A percentile compares a stretch with the other conserved stretches of the same genome.
These are phyloP conservation scores for Drosophila lacicola DNA, from an alignment of 2,888 invertebrate species.

Conservation along the genomic window DNA sequence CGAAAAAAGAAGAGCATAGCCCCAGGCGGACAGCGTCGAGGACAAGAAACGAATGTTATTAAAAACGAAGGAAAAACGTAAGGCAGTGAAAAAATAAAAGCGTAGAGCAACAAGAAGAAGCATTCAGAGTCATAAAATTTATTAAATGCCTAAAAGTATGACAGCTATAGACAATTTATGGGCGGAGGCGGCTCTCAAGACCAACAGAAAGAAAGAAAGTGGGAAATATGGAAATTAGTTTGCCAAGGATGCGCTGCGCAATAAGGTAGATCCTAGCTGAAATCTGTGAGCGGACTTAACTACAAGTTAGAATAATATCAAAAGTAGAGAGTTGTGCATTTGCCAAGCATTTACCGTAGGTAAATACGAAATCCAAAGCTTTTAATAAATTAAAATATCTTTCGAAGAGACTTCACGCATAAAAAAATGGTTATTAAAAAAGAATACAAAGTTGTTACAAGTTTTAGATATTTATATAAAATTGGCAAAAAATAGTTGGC, in stretches of 20 bases:
- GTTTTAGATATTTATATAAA: not conserved
- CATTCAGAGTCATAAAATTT: slow-evolving; percentile 71
- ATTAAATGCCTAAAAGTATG: slow-evolving; percentile 79
- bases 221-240: slow-evolving; percentile 54
- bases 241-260: slow-evolving; percentile 10
- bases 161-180: slow-evolving; percentile 78
- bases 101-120: slow-evolving; percentile 20
- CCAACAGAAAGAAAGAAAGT: not conserved
- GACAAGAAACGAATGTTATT: slow-evolving; percentile 69
- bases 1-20: slow-evolving; percentile 30
- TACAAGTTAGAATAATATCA: slow-evolving; percentile 12
- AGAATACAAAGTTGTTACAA: too few species aligned
- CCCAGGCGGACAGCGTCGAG: slow-evolving; percentile 61
- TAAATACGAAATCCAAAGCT: not conserved
- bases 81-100: slow-evolving; percentile 23
- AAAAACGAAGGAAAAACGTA: slow-evolving; percentile 46
- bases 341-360: not conserved
- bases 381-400: slow-evolving; percentile 5
- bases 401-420: not conserved
- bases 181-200: slow-evolving; percentile 1
- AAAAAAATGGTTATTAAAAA: too few species aligned
- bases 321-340: slow-evolving; percentile 2
- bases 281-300: slow-evolving; percentile 27
- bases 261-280: slow-evolving; percentile 24
- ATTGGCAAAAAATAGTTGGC: not conserved